Percentiles rank a stretch among this genome's conserved stretches.
These are phyloP conservation scores for Eptatretus burgeri DNA, from an alignment of 2,113 vertebrate species.

Conservation along the genomic window DNA sequence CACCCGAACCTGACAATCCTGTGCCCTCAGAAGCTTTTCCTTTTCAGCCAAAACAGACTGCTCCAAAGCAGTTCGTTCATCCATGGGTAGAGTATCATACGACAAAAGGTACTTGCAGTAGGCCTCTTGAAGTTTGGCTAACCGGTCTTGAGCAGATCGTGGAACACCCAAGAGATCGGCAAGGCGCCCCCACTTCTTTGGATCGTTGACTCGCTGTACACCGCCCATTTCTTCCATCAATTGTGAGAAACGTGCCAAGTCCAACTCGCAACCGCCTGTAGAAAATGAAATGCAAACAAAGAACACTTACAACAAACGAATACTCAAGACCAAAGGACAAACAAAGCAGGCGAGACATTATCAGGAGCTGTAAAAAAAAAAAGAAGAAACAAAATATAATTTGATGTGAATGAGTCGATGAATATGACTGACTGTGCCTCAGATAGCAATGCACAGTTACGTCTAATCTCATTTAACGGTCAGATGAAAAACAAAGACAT, in stretches of 20 bases:
- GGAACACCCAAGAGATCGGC: constrained; percentile 85
- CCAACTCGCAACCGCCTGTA: constrained; percentile 75
- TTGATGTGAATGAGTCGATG: no score
- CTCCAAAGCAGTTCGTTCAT: constrained; percentile 59
- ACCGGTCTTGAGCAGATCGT: constrained; percentile 79
- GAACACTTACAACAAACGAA: no score
- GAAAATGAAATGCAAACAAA: background rate
- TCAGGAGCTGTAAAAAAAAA: no score
- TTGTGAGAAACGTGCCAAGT: constrained; percentile 90
- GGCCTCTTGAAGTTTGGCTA: constrained; percentile 94
- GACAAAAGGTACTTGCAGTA: constrained; percentile 98
- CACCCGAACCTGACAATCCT: constrained; percentile 9
- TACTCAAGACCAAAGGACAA: no score
- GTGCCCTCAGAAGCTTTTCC: constrained; percentile 48
- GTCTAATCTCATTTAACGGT: no score
- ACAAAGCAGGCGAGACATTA: no score
- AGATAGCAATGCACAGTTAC: no score
- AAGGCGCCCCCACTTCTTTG: constrained; percentile 97
- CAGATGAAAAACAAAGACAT: no score
- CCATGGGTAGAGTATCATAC: constrained; percentile 53
- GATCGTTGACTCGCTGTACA: constrained; percentile 99
- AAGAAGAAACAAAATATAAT: no score
- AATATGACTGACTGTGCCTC: no score
- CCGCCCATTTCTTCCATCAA: constrained; percentile 95
- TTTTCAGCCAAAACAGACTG: constrained; percentile 73